Evolutionary conservation across 2,113 vertebrate genomes (phyloP), one percentile per base, ranked within the genome.

Genomic region (Tringa solitaria): DNA sequence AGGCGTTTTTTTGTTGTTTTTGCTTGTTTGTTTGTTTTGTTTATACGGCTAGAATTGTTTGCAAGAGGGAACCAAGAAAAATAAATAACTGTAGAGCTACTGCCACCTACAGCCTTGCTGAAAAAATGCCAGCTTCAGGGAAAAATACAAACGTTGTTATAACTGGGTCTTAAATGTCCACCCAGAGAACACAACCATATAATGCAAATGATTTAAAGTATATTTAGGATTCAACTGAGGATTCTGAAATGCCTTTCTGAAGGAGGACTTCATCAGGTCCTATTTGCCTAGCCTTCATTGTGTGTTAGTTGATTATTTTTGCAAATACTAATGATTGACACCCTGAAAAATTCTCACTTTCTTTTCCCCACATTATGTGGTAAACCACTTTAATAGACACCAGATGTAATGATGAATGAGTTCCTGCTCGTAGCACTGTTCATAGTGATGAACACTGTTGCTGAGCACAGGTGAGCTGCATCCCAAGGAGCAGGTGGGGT

Each of bases 91-190:
- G 53, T 82, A 79, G 51, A 95, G 46, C 84, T 96, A 73, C 90
- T 96, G 96, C 96, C 96, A 96, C 74, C 96, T 96, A 33, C 90
- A 91, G 96, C 50, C 87, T 45, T 15, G 12, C 14, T 84, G 76
- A n/a, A 59, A 73, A 93, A 82, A 37, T 54, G n/a, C 12, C 68
- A n/a, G 20, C 51, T 64, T 70, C 12, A 10, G 1, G 35, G 27
- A 37, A 24, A 86, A 84, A 48, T 1, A 8, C 7, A 12, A 16
- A 22, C 14, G 2, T 9, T 20, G 9, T 33, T 4, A 3, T 13
- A 23, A 15, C 5, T 17, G 3, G 2, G 4, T 64, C 74, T 79
- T 48, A 21, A 43, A 41, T n/a, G n/a, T 51, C 33, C 83, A 9
- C 23, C 23, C 30, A 35, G 43, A 33, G 35, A 60, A 33, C 37